These are phyloP conservation scores for Anser brachyrhynchus DNA, from an alignment of 2,113 vertebrate species.

Conservation along the genomic window DNA sequence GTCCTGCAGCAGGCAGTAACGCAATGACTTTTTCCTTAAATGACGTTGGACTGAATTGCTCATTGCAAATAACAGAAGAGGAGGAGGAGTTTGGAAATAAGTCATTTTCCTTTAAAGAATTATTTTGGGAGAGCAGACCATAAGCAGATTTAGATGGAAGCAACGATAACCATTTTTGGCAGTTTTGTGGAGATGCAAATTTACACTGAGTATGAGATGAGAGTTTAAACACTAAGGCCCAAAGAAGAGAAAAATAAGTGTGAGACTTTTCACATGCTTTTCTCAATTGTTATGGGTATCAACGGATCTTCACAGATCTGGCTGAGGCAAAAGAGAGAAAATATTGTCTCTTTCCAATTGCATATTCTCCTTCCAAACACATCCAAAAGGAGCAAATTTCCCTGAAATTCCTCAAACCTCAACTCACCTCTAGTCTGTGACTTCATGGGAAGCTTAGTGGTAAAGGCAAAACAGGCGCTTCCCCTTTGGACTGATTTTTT, in stretches of 20 bases:
- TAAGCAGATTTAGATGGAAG: constrained; percentile 46
- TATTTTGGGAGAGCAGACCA: not conserved
- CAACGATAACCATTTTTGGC: constrained; percentile 57
- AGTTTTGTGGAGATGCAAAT: constrained; percentile 30
- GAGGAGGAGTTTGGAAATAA: constrained; percentile 44
- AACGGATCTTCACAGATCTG: not conserved
- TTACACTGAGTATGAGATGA: not conserved
- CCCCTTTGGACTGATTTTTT: not conserved
- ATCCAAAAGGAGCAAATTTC: not conserved
- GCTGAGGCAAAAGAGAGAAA: not conserved
- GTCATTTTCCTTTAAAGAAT: constrained; percentile 45
- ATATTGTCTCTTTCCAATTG: not conserved
- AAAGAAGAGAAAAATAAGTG: constrained; percentile 28
- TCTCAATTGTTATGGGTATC: not conserved
- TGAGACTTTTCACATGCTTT: not conserved
- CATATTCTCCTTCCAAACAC: not conserved
- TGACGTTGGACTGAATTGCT: not conserved
- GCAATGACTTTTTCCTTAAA: constrained; percentile 29
- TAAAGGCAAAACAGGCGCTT: not conserved
- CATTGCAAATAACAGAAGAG: constrained; percentile 61
- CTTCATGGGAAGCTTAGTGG: not conserved
- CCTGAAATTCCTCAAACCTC: not conserved
- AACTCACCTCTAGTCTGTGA: not conserved
- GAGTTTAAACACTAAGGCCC: not conserved
- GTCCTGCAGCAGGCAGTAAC: not conserved